phyloP scores from a whole-genome alignment of 1,140 invertebrate genomes.

The Drosophila kepulauana region DNA sequence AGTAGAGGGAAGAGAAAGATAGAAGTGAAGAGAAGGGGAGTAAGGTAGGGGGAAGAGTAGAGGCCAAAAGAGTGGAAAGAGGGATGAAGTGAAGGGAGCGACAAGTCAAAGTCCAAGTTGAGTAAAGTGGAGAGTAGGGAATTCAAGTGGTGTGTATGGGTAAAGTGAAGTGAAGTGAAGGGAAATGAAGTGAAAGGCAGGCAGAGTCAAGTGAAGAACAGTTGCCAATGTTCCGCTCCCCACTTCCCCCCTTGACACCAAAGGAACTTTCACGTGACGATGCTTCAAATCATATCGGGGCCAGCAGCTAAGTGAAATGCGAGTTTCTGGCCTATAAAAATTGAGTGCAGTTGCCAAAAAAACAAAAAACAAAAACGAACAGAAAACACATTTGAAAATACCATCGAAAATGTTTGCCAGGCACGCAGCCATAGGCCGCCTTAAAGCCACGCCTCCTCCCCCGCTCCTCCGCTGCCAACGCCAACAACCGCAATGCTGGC shows the following conservation, averaged over 20 bases:
- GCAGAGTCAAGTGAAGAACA: too few species aligned
- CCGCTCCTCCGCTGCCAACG: background rate
- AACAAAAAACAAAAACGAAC: slow-evolving; percentile 60
- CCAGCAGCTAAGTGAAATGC: slow-evolving; percentile 60
- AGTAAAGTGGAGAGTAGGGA: too few species aligned
- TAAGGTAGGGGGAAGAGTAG: too few species aligned
- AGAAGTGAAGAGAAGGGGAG: too few species aligned
- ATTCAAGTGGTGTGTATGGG: background rate
- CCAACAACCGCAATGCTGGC: slow-evolving; percentile 47
- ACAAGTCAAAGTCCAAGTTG: too few species aligned
- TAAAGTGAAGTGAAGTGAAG: background rate
- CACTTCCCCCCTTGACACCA: background rate
- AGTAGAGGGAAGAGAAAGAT: too few species aligned
- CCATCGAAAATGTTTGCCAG: slow-evolving; percentile 66
- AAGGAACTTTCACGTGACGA: background rate
- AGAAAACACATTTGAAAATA: slow-evolving; percentile 32
- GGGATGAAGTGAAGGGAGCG: too few species aligned
- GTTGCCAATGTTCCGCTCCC: too few species aligned
- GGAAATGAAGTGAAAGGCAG: too few species aligned
- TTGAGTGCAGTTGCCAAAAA: slow-evolving; percentile 71
- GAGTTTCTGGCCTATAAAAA: slow-evolving; percentile 65
- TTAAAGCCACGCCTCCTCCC: background rate
- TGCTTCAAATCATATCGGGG: slow-evolving; percentile 11
- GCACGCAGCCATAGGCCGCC: slow-evolving; percentile 48
- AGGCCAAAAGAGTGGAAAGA: too few species aligned